These are phyloP conservation scores for Melanotaenia pygmaea DNA, from an alignment of 2,797 vertebrate genomes.

Conservation along the genomic window DNA sequence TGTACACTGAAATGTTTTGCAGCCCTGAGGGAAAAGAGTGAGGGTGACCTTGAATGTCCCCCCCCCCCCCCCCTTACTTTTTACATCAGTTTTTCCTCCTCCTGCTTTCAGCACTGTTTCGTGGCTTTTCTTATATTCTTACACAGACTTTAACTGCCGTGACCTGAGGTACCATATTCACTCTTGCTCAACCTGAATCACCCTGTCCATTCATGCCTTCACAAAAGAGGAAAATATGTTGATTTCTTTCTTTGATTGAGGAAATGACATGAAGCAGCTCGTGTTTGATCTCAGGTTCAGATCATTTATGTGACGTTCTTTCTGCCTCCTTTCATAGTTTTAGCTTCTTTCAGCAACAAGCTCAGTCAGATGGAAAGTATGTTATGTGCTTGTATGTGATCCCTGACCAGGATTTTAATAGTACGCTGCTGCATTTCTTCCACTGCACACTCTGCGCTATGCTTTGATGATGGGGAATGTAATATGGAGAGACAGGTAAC, in stretches of 20 bases:
- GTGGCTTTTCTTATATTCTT: slow-evolving; percentile 46
- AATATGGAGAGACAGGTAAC: slow-evolving; percentile 17
- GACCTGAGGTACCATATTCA: slow-evolving; percentile 46
- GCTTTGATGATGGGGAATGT: slow-evolving; percentile 21
- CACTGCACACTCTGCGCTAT: slow-evolving; percentile 6
- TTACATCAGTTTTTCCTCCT: slow-evolving; percentile 61
- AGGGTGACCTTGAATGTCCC: slow-evolving; percentile 80
- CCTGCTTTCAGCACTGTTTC: slow-evolving; percentile 55
- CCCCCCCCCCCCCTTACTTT: slow-evolving; percentile 55
- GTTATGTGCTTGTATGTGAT: slow-evolving; percentile 49
- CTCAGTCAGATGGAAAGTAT: slow-evolving; percentile 51
- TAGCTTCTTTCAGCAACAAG: slow-evolving; percentile 44
- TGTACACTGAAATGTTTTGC: slow-evolving; percentile 76
- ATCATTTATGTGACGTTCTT: slow-evolving; percentile 52
- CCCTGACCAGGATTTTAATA: slow-evolving; percentile 58
- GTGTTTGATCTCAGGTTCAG: slow-evolving; percentile 68
- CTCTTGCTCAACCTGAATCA: slow-evolving; percentile 52
- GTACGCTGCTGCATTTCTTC: slow-evolving; percentile 24
- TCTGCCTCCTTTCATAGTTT: slow-evolving; percentile 53
- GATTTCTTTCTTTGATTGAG: slow-evolving; percentile 56
- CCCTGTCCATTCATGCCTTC: slow-evolving; percentile 42
- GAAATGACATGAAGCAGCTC: slow-evolving; percentile 42
- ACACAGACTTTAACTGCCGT: slow-evolving; percentile 23
- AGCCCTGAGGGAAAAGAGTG: slow-evolving; percentile 58
- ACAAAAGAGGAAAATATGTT: slow-evolving; percentile 40